Evolutionary conservation across 1,140 invertebrate species (phyloP), one percentile per base, ranked within the genome.

Genomic region (Lineus longissimus): DNA sequence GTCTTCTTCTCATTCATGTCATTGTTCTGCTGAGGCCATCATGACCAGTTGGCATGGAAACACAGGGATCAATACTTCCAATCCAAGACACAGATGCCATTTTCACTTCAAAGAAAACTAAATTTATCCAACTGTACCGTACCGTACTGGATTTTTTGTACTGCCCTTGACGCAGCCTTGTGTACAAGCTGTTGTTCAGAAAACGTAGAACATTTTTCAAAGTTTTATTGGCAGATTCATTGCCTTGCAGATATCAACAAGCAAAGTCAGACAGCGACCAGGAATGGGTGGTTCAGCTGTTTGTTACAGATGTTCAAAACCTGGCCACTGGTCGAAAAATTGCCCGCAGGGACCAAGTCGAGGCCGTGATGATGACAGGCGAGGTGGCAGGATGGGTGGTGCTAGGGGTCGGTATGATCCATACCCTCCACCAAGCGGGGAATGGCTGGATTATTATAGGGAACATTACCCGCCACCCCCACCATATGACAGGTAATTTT

Each of bases 221-320:
- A n/a, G n/a, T n/a, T n/a, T n/a, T n/a, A n/a, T n/a, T n/a, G n/a
- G n/a, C n/a, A n/a, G n/a, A n/a, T n/a, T n/a, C n/a, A n/a, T n/a
- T n/a, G n/a, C n/a, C 40, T 72, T 84, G 84, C 90, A 95, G 84
- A 85, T 94, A 57, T 94, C 92, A 45, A 93, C 92, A 58, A 93
- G 91, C 81, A 89, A 91, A 78, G 93, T 95, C 9, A 85, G 93
- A 68, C 92, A 93, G 78, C 89, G 91, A 77, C 92, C 93, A 69
- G 93, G 93, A 68, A 95, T 96, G 93, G 93, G 93, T 71, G 92
- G 94, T 82, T 91, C 92, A 76, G 92, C 93, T 78, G 91, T 93
- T 78, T 95, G 93, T 84, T 95, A 94, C 84, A 87, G 92, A 81
- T 95, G 93, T 86, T 93, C 93, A 62, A 87, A 91, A 79, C 91